Conservation (phyloP, 1,140 invertebrate species). For the Hypsibius dujardini region DNA sequence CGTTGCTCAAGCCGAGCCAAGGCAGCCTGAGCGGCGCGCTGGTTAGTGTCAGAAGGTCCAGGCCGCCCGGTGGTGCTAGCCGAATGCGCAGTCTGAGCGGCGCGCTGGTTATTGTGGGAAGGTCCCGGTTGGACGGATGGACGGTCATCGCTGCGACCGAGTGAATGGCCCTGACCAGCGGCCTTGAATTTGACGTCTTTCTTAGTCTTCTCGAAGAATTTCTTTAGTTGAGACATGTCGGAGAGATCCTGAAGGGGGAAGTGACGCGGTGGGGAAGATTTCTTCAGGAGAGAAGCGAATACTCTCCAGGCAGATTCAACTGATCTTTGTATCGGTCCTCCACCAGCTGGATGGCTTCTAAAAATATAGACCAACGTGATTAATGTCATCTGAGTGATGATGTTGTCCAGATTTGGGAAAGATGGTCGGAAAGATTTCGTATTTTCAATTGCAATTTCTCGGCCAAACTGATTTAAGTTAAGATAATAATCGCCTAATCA, state of each 20-base stretch:
- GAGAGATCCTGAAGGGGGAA: neutral
- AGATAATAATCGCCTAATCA: no score
- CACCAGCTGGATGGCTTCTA: constrained; percentile 17
- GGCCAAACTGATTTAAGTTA: no score
- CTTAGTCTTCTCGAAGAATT: constrained; percentile 73
- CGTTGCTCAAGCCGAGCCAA: constrained; percentile 46
- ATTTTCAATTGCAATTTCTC: no score
- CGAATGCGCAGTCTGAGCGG: neutral
- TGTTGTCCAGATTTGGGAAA: no score
- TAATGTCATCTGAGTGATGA: no score
- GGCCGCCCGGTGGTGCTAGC: constrained; percentile 16
- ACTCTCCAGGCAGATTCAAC: constrained; percentile 19
- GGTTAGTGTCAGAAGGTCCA: constrained; percentile 44
- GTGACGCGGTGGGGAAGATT: neutral
- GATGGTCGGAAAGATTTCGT: no score
- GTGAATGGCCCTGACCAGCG: constrained; percentile 60
- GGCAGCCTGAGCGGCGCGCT: constrained; percentile 59
- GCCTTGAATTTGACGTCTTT: constrained; percentile 67
- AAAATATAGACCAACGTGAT: neutral
- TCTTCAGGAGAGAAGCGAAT: constrained; percentile 18
- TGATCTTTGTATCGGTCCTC: constrained; percentile 18
- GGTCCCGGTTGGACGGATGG: constrained; percentile 18
- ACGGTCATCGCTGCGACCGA: constrained; percentile 32
- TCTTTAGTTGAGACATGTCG: constrained; percentile 64
- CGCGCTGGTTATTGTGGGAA: no score